These are phyloP conservation scores for Ceratosolen fusciceps DNA, from an alignment of 1,140 invertebrate species.

Conservation along the genomic window DNA sequence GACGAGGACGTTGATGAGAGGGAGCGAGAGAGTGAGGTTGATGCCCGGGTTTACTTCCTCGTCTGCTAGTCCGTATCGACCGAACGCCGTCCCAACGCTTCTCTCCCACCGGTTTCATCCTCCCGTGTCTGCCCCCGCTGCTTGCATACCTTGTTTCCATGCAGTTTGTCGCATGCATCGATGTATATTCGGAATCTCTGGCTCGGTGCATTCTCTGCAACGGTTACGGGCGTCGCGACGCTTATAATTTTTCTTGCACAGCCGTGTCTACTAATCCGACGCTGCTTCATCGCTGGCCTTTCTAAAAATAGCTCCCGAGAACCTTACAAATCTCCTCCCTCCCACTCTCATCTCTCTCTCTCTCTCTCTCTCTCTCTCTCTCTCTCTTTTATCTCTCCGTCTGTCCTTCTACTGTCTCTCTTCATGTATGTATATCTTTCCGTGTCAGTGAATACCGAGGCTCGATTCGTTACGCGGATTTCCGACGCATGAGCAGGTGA, in stretches of 20 bases:
- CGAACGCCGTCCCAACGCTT: slow-evolving; percentile 58
- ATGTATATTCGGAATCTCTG: slow-evolving; percentile 5
- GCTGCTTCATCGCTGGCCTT: neutral
- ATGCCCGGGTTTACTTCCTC: slow-evolving; percentile 66
- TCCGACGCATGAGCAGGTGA: neutral
- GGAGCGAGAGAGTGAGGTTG: slow-evolving; percentile 56
- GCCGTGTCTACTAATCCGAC: neutral
- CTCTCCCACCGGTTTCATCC: slow-evolving; percentile 18
- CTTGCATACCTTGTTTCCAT: neutral
- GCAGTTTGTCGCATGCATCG: neutral
- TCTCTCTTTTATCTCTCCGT: too few relatives aligned
- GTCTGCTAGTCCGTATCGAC: slow-evolving; percentile 66
- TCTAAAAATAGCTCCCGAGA: slow-evolving; percentile 10
- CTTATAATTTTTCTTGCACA: slow-evolving; percentile 31
- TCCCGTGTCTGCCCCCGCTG: neutral
- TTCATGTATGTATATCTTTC: neutral
- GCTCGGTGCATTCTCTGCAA: neutral
- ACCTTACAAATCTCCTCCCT: too few relatives aligned
- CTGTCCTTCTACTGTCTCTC: too few relatives aligned
- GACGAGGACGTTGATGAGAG: neutral
- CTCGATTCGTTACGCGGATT: neutral
- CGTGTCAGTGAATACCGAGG: neutral
- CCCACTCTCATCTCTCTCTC: too few relatives aligned
- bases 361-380: too few relatives aligned
- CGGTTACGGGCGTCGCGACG: slow-evolving; percentile 35